Percentiles rank a stretch among this genome's conserved stretches.
These are phyloP conservation scores for Halichoeres trimaculatus DNA, from an alignment of 2,113 vertebrate species.

Conservation along the genomic window DNA sequence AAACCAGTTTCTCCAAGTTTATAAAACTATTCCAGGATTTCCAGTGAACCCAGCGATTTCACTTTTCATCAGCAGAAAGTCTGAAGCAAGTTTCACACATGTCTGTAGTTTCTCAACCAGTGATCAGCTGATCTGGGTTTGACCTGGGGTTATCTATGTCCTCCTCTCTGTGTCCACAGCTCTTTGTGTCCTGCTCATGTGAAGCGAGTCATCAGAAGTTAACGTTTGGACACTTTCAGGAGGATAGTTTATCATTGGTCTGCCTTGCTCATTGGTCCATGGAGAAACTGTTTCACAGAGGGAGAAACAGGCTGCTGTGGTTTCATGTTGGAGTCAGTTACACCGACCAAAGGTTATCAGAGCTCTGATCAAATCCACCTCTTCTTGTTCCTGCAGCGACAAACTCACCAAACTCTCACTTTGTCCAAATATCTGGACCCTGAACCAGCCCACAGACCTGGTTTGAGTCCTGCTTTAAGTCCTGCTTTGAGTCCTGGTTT, in stretches of 20 bases:
- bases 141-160: background rate
- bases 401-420: background rate
- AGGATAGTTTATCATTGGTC: background rate
- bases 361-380: background rate
- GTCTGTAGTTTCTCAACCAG: background rate
- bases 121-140: background rate
- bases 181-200: background rate
- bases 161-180: background rate
- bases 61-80: background rate
- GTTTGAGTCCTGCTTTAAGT: constrained; percentile 34
- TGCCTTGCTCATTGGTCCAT: constrained; percentile 8
- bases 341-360: background rate
- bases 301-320: background rate
- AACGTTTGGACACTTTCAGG: background rate
- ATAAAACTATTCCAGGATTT: background rate
- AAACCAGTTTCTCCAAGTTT: background rate
- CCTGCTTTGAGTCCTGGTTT: constrained; percentile 28
- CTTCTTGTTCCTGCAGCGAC: background rate
- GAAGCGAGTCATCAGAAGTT: background rate
- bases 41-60: background rate
- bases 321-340: constrained; percentile 3
- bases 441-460: background rate
- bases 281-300: background rate
- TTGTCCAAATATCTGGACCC: background rate
- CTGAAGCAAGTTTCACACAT: background rate